Percentiles rank a stretch among this genome's conserved stretches.
Evolutionary conservation across 2,113 vertebrate genomes (phyloP).

Genomic region (Calidris pygmaea): DNA sequence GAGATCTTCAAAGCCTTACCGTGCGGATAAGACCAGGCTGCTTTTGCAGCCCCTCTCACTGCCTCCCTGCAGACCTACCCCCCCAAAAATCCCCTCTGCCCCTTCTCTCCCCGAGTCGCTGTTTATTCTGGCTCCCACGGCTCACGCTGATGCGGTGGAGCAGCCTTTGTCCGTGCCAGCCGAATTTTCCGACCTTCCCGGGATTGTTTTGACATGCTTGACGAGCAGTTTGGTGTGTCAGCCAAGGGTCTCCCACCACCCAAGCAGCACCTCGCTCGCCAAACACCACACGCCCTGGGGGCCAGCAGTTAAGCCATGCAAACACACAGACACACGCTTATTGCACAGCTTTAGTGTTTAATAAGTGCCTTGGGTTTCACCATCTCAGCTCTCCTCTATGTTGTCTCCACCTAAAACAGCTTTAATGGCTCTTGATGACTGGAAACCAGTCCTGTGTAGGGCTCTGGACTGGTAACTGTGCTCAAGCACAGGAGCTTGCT

Average conservation of each 20-base stretch:
- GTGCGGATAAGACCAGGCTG: not conserved
- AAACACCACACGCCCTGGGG: not conserved
- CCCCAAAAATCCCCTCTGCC: not conserved
- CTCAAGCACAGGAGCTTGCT: not conserved
- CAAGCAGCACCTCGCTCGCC: not conserved
- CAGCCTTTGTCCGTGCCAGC: not conserved
- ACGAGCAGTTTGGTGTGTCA: not conserved
- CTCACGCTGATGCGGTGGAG: not conserved
- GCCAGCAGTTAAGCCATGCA: not conserved
- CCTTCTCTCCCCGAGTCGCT: not conserved
- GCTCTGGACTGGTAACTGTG: not conserved
- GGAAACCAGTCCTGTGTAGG: rapidly evolving
- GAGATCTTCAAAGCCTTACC: rapidly evolving
- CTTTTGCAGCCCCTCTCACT: not conserved
- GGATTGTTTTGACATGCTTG: slow-evolving; percentile 1
- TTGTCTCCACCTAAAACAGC: not conserved
- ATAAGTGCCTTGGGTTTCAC: not conserved
- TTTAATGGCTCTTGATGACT: not conserved
- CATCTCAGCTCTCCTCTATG: not conserved
- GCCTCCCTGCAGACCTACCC: not conserved
- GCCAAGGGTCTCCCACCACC: slow-evolving; percentile 49
- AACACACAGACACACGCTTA: not conserved
- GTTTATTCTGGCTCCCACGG: not conserved
- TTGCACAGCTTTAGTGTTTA: not conserved
- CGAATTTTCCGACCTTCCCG: not conserved